Conservation (phyloP, 2,797 vertebrate genomes). For the Peromyscus aztecus region DNA sequence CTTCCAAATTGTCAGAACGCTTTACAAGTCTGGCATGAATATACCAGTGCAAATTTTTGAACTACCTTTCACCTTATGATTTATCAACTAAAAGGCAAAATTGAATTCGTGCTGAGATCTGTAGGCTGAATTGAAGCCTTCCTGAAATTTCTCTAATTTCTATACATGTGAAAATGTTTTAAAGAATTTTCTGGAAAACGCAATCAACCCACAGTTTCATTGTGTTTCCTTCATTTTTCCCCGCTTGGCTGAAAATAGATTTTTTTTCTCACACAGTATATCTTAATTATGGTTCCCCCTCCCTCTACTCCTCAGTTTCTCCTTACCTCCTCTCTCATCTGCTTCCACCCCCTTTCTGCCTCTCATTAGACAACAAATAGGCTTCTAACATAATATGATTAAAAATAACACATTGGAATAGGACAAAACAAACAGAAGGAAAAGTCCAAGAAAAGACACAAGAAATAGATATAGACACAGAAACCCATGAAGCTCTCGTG, state of each 20-base stretch:
- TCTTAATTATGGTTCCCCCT: neutral
- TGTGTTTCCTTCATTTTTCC: neutral
- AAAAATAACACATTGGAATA: neutral
- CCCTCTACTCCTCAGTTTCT: neutral
- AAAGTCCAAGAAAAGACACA: neutral
- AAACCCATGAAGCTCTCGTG: neutral
- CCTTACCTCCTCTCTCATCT: neutral
- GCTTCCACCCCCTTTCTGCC: too few species aligned
- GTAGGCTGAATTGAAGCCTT: constrained; percentile 20
- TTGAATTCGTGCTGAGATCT: neutral
- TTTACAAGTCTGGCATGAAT: neutral
- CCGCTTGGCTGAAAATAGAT: neutral
- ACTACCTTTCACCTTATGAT: neutral
- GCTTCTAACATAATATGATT: neutral
- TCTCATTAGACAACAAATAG: neutral
- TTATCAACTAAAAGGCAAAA: neutral
- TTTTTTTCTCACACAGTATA: neutral
- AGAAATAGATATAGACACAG: neutral
- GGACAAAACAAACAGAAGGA: neutral
- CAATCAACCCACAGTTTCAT: neutral
- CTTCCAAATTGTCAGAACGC: neutral
- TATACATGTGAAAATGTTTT: neutral
- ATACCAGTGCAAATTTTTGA: neutral
- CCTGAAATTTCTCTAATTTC: constrained; percentile 1
- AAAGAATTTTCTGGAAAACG: constrained; percentile 5